Evolutionary conservation across 2,888 invertebrate genomes (phyloP), one percentile per base, ranked within the genome.

Genomic region (Scaptomyza parva): DNA sequence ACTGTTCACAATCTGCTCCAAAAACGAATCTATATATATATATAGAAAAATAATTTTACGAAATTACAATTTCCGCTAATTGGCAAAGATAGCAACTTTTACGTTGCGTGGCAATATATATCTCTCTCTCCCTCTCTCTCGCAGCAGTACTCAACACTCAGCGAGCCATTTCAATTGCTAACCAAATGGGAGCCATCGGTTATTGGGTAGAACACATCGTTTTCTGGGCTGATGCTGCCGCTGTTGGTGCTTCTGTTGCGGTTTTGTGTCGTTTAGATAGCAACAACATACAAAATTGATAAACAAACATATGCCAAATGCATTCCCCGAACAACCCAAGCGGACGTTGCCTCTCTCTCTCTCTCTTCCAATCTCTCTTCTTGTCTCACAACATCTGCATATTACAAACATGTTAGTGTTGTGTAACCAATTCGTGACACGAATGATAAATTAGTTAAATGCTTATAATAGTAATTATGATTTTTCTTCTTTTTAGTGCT

Each of bases 291-390:
- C 57, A 37, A 80, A 81, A 82, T 84, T 84, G 81, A 79, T 82
- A 84, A 81, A 76, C 84, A 81, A 70, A 83, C 74, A 63, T 44
- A 62, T 53, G 73, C 44, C 55, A 44, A 40, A 43, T 43, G 47
- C 45, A 45, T 39, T n/a, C n/a, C n/a, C 14, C 7, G 7, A 11
- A 18, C 47, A 17, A 14, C 43, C 18, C 44, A 7, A n/a, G 2
- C 26, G n/a, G n/a, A n/a, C n/a, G n/a, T n/a, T n/a, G n/a, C n/a
- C n/a, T n/a, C n/a, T n/a, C n/a, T n/a, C n/a, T n/a, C n/a, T 8
- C 28, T 17, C 12, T 1, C 12, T 5, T 28, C 14, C 22, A 30
- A 35, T n/a, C 30, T 26, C 3, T 30, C 33, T 12, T 0, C 6
- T 1, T 14, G n/a, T 35, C 33, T 14, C 14, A 12, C 11, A 59